Evolutionary conservation across 2,113 vertebrate genomes (phyloP), one percentile per base, ranked within the genome.

Genomic region (Arenaria interpres): DNA sequence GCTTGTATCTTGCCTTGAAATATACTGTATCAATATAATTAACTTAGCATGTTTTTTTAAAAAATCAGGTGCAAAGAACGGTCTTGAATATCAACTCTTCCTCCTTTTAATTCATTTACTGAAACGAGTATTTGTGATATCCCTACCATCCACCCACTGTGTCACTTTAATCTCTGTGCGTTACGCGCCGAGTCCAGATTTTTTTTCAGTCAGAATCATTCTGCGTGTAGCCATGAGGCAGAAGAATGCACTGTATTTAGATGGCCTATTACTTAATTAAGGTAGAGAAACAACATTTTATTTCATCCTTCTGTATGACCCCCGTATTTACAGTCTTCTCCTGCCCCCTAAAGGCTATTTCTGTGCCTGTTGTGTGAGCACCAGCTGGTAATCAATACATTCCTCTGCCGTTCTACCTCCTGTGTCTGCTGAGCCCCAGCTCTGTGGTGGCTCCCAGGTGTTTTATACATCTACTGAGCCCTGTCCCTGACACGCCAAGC

Each of bases 271-370:
- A 57, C 67, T 92, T 50, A 96, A 73, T 73, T 85, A 71, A 69
- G 67, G 37, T 62, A 77, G 77, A 87, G 85, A 73, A 54, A 75
- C 24, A 80, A 76, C 75, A 90, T 71, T 68, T 50, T 71, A 23
- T 69, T 90, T 71, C 33, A 7, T 83, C 68, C 78, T 81, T 93
- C 54, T 37, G 12, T 62, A 67, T 76, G 74, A 80, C 87, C 63
- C 96, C 96, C 98, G 39, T 98, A 99, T 99, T 99, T 98, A 98
- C 98, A 98, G 99, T 99, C 98, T 99, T 99, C 97, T 99, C 97
- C 99, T 99, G 99, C 99, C 99, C 99, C 99, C 99, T 99, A 99
- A 99, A 99, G 99, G 99, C 99, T 98, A 86, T 97, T 98, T 97
- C 62, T 85, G 88, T 97, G 93, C 96, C 91, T 98, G 68, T 88